Evolutionary conservation across 92 coral and sea anemone genomes (phyloP).

Genomic region (Heteractis magnifica): DNA sequence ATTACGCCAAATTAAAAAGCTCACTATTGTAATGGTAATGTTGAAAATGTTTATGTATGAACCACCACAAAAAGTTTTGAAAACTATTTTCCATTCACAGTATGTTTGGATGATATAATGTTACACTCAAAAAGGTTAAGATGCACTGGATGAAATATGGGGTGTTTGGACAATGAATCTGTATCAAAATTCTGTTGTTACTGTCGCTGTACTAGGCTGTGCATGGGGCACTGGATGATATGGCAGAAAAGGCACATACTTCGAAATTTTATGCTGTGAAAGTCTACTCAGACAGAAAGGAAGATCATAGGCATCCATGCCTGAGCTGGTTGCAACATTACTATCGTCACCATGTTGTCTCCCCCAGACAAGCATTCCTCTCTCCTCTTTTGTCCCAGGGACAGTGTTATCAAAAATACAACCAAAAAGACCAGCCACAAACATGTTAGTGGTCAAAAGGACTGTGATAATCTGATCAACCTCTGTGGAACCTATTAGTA

Average conservation of each 20-base stretch:
- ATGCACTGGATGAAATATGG: background rate
- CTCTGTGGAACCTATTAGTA: conserved; percentile 55
- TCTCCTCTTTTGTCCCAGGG: conserved; percentile 88
- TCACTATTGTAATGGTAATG: no score
- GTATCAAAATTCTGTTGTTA: conserved; percentile 4
- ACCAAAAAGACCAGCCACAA: conserved; percentile 81
- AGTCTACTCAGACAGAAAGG: conserved; percentile 64
- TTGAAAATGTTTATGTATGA: no score
- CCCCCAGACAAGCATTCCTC: conserved; percentile 88
- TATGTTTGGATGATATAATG: no score
- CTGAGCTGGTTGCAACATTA: background rate
- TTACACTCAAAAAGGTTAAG: no score
- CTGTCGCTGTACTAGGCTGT: conserved; percentile 3
- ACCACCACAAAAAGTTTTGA: no score
- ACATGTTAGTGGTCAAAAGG: conserved; percentile 82
- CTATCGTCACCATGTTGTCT: conserved; percentile 32
- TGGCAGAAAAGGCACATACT: conserved; percentile 73
- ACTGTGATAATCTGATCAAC: conserved; percentile 85
- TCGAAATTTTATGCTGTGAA: conserved; percentile 41
- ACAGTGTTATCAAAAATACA: conserved; percentile 84
- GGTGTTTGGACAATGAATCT: background rate
- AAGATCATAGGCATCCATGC: conserved; percentile 48
- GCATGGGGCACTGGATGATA: conserved; percentile 39
- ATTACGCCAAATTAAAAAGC: no score
- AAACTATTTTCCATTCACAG: no score